phyloP scores from a whole-genome alignment of 2,113 vertebrate genomes.

The Bagarius yarrelli region DNA sequence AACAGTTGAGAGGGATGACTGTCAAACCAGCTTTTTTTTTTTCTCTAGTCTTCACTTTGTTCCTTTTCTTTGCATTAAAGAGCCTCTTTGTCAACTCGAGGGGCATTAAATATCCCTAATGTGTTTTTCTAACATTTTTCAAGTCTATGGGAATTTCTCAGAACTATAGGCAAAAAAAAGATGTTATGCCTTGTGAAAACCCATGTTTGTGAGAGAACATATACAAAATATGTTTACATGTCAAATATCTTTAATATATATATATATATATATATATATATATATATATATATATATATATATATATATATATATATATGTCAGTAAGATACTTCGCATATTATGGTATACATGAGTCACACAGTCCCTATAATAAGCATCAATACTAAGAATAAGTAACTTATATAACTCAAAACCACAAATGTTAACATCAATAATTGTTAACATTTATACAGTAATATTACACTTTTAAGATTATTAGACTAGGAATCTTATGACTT shows the following conservation, averaged over 20 bases:
- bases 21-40: constrained; percentile 22
- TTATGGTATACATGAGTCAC: neutral
- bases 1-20: constrained; percentile 46
- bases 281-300: neutral
- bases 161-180: neutral
- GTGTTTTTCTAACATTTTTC: neutral
- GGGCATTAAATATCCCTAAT: neutral
- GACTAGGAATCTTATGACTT: too few species aligned
- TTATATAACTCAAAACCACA: neutral
- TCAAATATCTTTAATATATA: too few species aligned
- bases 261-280: neutral
- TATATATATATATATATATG: neutral
- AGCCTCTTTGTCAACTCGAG: neutral
- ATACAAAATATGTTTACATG: too few species aligned
- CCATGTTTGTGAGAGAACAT: too few species aligned
- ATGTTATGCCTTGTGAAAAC: neutral
- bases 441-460: neutral
- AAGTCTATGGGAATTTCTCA: neutral
- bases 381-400: neutral
- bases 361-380: neutral
- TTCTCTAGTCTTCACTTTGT: neutral
- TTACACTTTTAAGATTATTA: neutral
- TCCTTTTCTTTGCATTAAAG: constrained; percentile 5
- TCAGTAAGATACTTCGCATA: too few species aligned
- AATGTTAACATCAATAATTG: neutral